Percentiles rank a stretch among this genome's conserved stretches.
phyloP scores from a whole-genome alignment of 2,113 vertebrate species.

The Gavia stellata region DNA sequence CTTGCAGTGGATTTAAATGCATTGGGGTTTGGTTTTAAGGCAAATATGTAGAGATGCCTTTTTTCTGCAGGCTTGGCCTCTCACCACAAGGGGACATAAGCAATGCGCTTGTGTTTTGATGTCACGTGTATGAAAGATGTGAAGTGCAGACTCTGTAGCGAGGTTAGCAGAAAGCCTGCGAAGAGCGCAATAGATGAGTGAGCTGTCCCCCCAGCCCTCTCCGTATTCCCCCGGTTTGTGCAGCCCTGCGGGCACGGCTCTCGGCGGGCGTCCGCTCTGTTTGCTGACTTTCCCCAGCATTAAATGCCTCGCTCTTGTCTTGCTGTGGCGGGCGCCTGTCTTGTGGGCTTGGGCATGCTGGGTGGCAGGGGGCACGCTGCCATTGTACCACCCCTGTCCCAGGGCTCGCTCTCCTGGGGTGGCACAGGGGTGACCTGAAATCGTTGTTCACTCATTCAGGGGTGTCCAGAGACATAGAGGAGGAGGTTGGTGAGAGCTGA shows the following conservation, averaged over 20 bases:
- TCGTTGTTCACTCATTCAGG: accelerated
- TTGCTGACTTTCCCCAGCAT: background rate
- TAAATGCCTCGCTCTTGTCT: background rate
- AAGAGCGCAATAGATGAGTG: accelerated
- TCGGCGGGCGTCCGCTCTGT: no score
- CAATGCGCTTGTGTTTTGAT: accelerated
- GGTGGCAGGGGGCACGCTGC: background rate
- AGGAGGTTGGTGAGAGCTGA: background rate
- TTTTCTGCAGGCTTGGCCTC: background rate
- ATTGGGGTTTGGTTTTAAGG: background rate
- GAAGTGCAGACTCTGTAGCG: no score
- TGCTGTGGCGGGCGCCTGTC: accelerated
- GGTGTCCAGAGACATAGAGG: accelerated
- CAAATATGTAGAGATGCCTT: accelerated
- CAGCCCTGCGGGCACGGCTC: accelerated
- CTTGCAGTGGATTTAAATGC: background rate
- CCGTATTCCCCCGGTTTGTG: no score
- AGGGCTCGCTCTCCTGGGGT: background rate
- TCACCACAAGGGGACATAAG: background rate
- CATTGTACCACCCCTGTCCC: background rate
- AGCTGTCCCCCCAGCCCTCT: background rate
- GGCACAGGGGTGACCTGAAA: background rate
- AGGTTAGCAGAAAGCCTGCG: background rate
- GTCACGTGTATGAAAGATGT: accelerated
- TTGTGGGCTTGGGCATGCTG: accelerated